Percentiles rank a stretch among this genome's conserved stretches.
phyloP scores from a whole-genome alignment of 1,140 invertebrate genomes.

The Diorhabda elongata region DNA sequence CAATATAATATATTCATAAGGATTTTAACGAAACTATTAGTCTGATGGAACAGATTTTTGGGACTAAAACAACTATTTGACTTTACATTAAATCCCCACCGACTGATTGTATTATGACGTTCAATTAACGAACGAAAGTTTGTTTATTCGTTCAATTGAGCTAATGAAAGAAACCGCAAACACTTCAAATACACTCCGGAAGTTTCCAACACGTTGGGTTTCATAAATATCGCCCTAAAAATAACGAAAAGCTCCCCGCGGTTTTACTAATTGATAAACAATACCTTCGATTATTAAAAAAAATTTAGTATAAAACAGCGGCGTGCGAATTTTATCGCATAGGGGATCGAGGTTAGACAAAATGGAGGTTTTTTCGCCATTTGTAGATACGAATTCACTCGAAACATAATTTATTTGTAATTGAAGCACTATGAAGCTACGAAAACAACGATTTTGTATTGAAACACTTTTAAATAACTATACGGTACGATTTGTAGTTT shows the following conservation, averaged over 20 bases:
- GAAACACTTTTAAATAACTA: too few relatives aligned
- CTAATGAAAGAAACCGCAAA: background rate
- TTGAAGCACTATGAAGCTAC: too few relatives aligned
- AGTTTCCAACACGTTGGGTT: background rate
- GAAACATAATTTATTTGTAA: too few relatives aligned
- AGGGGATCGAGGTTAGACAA: too few relatives aligned
- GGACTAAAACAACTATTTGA: too few relatives aligned
- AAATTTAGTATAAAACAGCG: background rate
- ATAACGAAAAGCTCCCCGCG: background rate
- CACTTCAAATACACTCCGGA: slow-evolving; percentile 3
- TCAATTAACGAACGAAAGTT: slow-evolving; percentile 6
- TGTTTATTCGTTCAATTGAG: background rate
- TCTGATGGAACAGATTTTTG: too few relatives aligned
- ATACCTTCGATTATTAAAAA: background rate
- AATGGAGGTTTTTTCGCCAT: too few relatives aligned
- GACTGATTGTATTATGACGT: background rate
- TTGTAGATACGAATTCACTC: too few relatives aligned
- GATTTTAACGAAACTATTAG: too few relatives aligned
- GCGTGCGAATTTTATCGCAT: background rate
- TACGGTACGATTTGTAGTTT: too few relatives aligned
- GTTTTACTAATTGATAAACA: slow-evolving; percentile 1
- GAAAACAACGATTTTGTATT: too few relatives aligned
- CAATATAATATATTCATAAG: too few relatives aligned
- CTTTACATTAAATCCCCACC: background rate
- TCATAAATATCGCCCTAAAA: background rate